Base-by-base conservation (phyloP, 1,140 invertebrate genomes). In the Papilio dardanus region DNA sequence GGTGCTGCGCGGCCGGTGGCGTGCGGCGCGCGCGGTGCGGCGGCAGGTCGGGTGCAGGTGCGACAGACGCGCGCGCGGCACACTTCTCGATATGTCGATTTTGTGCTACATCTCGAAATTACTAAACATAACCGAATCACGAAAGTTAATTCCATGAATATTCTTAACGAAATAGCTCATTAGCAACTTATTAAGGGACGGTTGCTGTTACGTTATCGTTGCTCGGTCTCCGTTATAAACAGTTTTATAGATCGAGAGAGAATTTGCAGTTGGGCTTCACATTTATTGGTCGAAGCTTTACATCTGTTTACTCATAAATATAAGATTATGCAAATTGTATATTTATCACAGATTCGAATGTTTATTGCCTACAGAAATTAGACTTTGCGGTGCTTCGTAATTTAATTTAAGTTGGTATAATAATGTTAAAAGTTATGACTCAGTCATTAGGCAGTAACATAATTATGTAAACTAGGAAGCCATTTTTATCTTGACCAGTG, bases 31-130 rank as follows among this genome's bases (percentile, higher is more conserved):
- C 40, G 40, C 42, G 42, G 42, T 19, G n/a, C 21, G 24, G 81
- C 74, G 77, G 82, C 78, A 84, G 78, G 83, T 81, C 81, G 74
- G 80, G 66, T 78, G 83, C 83, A 84, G 83, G 83, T 84, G 83
- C 67, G 75, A 68, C 71, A 62, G 28, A 68, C 77, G 74, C 66
- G 78, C 74, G 74, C 71, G 79, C 82, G 78, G 78, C 82, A 77
- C 71, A 46, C 74, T 76, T 77, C 69, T 50, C 67, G 19, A 69
- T 50, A 30, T 75, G 46, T 31, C 73, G 73, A 65, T 50, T 67
- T 46, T 30, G 54, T 62, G 46, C 67, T 69, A 69, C 76, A 76
- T 77, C 76, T 73, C 71, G 42, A 33, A 33, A 54, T 73, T 73
- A 54, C 71, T 73, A 33, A 71, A 71, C 68, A 46, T 58, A 73